phyloP scores from a whole-genome alignment of 2,797 vertebrate species.

The Allobates femoralis region DNA sequence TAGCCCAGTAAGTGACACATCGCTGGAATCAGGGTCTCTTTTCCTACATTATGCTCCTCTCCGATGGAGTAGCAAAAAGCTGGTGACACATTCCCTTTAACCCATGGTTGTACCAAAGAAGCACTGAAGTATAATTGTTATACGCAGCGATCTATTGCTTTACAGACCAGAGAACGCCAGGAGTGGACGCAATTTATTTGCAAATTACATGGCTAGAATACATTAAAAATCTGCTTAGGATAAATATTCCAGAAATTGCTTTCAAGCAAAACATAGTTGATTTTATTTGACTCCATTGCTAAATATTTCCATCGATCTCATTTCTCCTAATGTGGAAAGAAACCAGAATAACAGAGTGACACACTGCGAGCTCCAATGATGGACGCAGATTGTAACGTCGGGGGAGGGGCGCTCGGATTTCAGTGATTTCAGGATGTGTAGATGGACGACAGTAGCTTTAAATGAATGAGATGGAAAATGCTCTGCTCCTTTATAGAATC shows the following conservation, averaged over 20 bases:
- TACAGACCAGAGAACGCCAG: not conserved
- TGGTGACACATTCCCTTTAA: no score
- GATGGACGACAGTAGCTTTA: not conserved
- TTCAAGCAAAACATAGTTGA: not conserved
- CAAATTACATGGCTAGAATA: constrained; percentile 6
- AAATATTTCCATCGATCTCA: not conserved
- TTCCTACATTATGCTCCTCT: no score
- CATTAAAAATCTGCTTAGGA: not conserved
- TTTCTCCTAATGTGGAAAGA: not conserved
- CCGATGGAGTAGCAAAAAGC: no score
- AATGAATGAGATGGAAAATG: not conserved
- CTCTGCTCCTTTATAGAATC: not conserved
- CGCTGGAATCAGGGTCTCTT: no score
- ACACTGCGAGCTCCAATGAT: not conserved
- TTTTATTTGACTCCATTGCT: not conserved
- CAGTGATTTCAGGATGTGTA: not conserved
- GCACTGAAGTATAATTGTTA: not conserved
- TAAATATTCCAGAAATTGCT: not conserved
- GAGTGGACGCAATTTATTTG: not conserved
- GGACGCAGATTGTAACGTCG: not conserved
- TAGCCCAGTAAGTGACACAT: no score
- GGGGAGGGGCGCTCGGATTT: not conserved
- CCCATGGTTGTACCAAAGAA: not conserved
- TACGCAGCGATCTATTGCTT: not conserved
- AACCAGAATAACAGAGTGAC: not conserved